Evolutionary conservation across 2,113 vertebrate species (phyloP), one percentile per base, ranked within the genome.

Genomic region (Spilogale gracilis): DNA sequence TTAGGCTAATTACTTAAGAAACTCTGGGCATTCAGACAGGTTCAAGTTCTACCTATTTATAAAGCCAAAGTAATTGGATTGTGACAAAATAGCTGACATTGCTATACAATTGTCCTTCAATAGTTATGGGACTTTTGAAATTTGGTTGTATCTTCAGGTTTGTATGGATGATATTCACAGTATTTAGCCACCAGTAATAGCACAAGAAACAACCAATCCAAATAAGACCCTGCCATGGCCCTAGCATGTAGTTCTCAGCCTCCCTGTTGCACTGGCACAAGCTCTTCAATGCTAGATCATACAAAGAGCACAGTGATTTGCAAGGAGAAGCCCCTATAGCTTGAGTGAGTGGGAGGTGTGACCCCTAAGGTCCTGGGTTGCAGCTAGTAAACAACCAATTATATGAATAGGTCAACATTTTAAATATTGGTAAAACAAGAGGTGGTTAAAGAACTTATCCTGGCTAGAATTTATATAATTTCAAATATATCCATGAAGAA

Each of bases 21-120:
- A 85, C 12, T 92, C 21, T 43, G 12, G 12, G 3, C 23, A 61
- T 18, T n/a, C 48, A 84, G 8, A 20, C 60, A 69, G n/a, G 25
- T 84, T 80, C 63, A 85, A 80, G 30, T 80, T 82, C 25, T 80
- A 94, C 30, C 43, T 13, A 85, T 50, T 61, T 84, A 80, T 32
- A 58, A 97, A 81, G 9, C 17, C 52, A 43, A 91, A 83, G 30
- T 91, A 76, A 84, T 61, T 23, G 20, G 52, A 82, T 60, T 3
- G 25, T 91, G 52, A 80, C 9, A 79, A 94, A 89, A 80, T 14
- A 79, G 2, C 50, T 83, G 38, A 4, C 54, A 30, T 73, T 56
- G 13, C 20, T 90, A 89, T 87, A 63, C 67, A 8, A 32, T 2
- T 52, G 12, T 92, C 16, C 43, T 50, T 88, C 16, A 18, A 43